Evolutionary conservation across 2,113 vertebrate genomes (phyloP).

Genomic region (Oenanthe oenanthe): DNA sequence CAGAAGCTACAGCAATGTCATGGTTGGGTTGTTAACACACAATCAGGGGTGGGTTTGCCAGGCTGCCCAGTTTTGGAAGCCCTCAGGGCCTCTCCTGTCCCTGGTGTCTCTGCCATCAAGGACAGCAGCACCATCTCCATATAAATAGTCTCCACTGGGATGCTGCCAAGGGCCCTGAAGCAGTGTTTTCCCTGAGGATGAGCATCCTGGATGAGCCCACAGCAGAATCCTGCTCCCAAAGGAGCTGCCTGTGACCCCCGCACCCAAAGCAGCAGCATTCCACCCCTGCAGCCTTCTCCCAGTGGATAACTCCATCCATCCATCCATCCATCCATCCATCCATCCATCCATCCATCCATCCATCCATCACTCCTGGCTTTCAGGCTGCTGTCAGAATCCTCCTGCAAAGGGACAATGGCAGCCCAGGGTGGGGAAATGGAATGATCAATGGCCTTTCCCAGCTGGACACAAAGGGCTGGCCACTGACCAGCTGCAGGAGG

Average conservation of each 20-base stretch:
- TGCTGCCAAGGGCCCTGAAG: background rate
- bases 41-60: background rate
- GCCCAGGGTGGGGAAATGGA: background rate
- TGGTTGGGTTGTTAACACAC: background rate
- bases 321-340: background rate
- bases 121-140: background rate
- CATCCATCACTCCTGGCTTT: slow-evolving; percentile 34
- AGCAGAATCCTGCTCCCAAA: background rate
- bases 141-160: background rate
- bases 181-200: background rate
- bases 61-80: background rate
- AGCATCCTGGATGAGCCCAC: background rate
- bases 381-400: slow-evolving; percentile 20
- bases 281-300: background rate
- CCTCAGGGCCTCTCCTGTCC: background rate
- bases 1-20: background rate
- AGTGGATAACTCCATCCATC: background rate
- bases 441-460: background rate
- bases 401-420: slow-evolving; percentile 17
- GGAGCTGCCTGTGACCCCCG: background rate
- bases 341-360: slow-evolving; percentile 4
- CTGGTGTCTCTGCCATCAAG: background rate
- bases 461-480: background rate
- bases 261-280: background rate
- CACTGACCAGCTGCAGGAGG: background rate